Conservation (phyloP, 2,113 vertebrate genomes). For the Galeopterus variegatus region DNA sequence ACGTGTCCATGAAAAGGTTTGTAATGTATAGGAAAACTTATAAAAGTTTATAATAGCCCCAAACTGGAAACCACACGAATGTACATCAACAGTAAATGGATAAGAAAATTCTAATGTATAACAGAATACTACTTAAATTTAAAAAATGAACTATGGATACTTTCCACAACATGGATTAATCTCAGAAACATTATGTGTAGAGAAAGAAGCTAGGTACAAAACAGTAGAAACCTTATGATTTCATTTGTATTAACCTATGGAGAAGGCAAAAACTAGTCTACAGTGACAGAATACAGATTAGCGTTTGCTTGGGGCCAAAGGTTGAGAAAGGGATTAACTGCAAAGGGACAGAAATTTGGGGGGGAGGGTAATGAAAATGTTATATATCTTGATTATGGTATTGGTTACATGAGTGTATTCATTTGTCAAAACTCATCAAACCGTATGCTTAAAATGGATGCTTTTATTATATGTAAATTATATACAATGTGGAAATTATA, state of each 20-base stretch:
- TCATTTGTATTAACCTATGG: neutral
- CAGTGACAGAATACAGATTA: neutral
- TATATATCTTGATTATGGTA: neutral
- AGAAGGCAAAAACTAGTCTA: neutral
- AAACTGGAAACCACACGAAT: neutral
- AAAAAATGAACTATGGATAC: neutral
- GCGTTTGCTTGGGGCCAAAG: accelerated
- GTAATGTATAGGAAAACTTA: neutral
- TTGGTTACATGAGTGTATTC: neutral
- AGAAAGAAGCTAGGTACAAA: neutral
- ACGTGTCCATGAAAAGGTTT: neutral
- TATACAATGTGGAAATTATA: neutral
- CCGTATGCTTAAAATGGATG: neutral
- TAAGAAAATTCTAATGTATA: too few relatives aligned
- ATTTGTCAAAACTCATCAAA: neutral
- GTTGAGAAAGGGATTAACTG: neutral
- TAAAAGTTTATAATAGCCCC: neutral
- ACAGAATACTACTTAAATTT: neutral
- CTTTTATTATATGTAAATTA: neutral
- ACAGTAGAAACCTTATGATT: neutral
- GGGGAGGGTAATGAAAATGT: neutral
- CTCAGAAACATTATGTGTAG: neutral
- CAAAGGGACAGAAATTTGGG: neutral
- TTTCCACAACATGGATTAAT: neutral
- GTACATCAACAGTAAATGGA: neutral